Evolutionary conservation across 2,113 vertebrate species (phyloP), one percentile per base, ranked within the genome.

Genomic region (Megalops atlanticus): DNA sequence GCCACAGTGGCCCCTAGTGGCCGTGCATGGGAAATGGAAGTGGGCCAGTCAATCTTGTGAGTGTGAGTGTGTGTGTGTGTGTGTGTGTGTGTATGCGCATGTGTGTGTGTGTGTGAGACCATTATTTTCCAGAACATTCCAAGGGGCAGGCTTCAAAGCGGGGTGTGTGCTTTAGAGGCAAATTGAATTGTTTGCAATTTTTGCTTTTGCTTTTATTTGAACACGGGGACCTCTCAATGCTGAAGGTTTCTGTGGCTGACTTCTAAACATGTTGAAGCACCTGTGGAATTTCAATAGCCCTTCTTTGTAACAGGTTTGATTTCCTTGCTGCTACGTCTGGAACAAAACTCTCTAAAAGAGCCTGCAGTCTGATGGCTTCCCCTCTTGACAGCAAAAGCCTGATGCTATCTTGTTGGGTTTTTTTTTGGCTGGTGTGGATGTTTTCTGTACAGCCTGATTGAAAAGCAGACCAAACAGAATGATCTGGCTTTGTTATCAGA

Each of bases 1-100:
- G 35, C 72, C 41, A 88, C 87, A 91, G 87, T 88, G 92, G 81
- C 92, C 84, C 87, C 91, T 77, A 77, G 84, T 86, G 89, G 77
- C 64, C 16, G 0, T 49, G 6, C 4, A 12, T 47, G 43, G 16
- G 39, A n/a, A 38, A 21, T 70, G 14, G 11, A 11, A 14, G 35
- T n/a, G 8, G 5, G 18, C 31, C 7, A 10, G n/a, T 31, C 31
- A n/a, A n/a, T n/a, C n/a, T n/a, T 49, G 45, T 49, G 38, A 16
- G 41, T 21, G n/a, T 15, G 76, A 33, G 35, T 49, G 76, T 27
- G 64, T 21, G n/a, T 27, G 24, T 27, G n/a, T 27, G 24, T 72
- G 16, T 64, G 24, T 27, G 45, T 70, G 33, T 31, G 49, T 27
- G 24, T 72, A 11, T 64, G 24, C 15, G 45, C 49, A 27, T 31